Evolutionary conservation across 2,797 vertebrate genomes (phyloP).

Genomic region (Gallinago nigripennis): DNA sequence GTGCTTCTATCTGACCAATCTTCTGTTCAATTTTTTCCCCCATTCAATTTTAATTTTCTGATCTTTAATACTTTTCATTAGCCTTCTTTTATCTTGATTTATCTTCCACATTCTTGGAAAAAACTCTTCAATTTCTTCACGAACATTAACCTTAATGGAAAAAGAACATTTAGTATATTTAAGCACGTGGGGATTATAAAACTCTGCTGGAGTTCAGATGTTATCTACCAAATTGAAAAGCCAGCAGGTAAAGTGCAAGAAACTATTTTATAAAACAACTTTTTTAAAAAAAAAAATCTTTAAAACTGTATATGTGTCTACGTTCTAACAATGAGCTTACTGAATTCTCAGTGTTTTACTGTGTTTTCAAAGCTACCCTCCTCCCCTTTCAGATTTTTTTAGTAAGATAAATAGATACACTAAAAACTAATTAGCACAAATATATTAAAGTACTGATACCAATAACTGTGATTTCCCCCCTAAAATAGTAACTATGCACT

Average conservation of each 20-base stretch:
- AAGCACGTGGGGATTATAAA: constrained; percentile 91
- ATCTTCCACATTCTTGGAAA: constrained; percentile 99
- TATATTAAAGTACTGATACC: constrained; percentile 38
- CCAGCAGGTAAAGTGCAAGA: constrained; percentile 86
- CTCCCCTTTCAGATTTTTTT: constrained; percentile 69
- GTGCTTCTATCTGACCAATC: constrained; percentile 97
- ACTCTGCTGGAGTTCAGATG: constrained; percentile 85
- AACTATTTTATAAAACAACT: constrained; percentile 81
- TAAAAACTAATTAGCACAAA: constrained; percentile 68
- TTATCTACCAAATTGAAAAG: constrained; percentile 82
- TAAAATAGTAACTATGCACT: constrained; percentile 20
- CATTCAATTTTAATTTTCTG: constrained; percentile 96
- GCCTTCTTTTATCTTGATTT: constrained; percentile 98
- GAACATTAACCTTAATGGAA: constrained; percentile 99
- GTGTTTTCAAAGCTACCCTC: constrained; percentile 72
- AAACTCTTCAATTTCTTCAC: constrained; percentile 99
- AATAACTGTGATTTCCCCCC: constrained; percentile 12
- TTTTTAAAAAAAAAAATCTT: constrained; percentile 63
- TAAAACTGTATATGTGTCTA: constrained; percentile 77
- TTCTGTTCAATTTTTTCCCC: constrained; percentile 94
- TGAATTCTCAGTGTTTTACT: constrained; percentile 73
- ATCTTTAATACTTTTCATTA: constrained; percentile 97
- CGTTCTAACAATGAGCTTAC: constrained; percentile 74
- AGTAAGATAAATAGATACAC: constrained; percentile 45
- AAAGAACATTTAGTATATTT: constrained; percentile 99